Base-by-base conservation (phyloP, 1,140 invertebrate species). In the Drosophila micromelanica region DNA sequence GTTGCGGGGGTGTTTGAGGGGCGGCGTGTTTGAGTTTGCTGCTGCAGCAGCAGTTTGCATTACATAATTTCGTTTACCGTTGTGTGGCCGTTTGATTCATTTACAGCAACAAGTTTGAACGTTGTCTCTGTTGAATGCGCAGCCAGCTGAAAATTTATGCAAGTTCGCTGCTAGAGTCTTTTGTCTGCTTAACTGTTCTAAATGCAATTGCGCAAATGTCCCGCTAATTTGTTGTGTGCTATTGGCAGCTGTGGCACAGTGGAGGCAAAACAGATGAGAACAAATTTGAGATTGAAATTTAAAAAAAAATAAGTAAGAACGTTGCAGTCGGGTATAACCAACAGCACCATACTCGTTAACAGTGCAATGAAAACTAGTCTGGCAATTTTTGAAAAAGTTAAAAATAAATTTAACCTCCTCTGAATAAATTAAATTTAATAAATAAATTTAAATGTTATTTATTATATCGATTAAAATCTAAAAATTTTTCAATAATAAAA, bases 61-160 rank as follows among this genome's bases (percentile, higher is more conserved):
- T 87, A 87, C 82, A 87, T 87, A 89, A 87, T 87, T 73, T 82
- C 72, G 72, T 82, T 79, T 87, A 87, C 84, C 75, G 82, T 87
- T 73, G 75, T 65, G 35, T 64, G 77, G 79, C 84, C 71, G 79
- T 87, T 87, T 87, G 82, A 89, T 87, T 87, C 89, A 85, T 85
- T 85, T 78, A 63, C 62, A 74, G 68, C 45, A 40, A 69, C 78
- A 74, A 13, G 20, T 62, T 42, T 59, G 55, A 52, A 37, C 5
- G 35, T 40, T 46, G 43, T 55, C 63, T 62, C 52, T 67, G 59
- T 57, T 74, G 65, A 86, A 86, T 80, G 80, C 75, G 62, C 68
- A 85, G 64, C 61, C 43, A 76, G 65, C 52, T 77, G 77, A 61
- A 86, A 86, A 85, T 86, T 56, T 80, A 85, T 76, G 62, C 76